Evolutionary conservation across 2,113 vertebrate genomes (phyloP), one percentile per base, ranked within the genome.

Genomic region (Hiodon alosoides): DNA sequence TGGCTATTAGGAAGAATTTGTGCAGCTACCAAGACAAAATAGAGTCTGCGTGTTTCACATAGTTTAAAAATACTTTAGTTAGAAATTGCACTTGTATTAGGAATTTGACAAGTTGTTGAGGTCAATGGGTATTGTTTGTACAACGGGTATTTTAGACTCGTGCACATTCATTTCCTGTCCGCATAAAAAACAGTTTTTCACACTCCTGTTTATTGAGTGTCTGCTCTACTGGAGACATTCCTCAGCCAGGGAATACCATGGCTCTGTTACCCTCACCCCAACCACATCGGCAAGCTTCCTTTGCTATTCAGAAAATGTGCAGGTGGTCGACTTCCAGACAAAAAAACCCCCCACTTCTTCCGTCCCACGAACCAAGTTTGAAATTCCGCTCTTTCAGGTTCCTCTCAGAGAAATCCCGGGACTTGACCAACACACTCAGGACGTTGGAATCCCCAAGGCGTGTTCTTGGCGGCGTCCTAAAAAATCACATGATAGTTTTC

Each of bases 31-130:
- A 16, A 67, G 52, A 71, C 58, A 46, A 57, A 48, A 48, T 50
- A 50, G 48, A 7, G 54, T 67, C 54, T 58, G 54, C 31, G 46
- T 31, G 73, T 57, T 75, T 59, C 5, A 67, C 48, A 75, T 17
- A 51, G 54, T 75, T 58, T 62, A 31, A 67, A 75, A 68, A 75
- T 57, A 14, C 51, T 16, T 7, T 14, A 13, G 64, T 57, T n/a
- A 50, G 61, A 67, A 50, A 68, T 57, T 59, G 53, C 17, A 58
- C 65, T 47, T 11, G 17, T 64, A 59, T 68, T 31, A 59, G 54
- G 65, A 58, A 75, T 75, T 75, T 75, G 64, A 68, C 73, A 60
- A 48, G 55, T 51, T 68, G 55, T 75, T 46, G 14, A 58, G 65
- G 73, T 68, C 65, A 52, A 11, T 17, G 54, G 54, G 13, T 46